Evolutionary conservation across 2,113 vertebrate genomes (phyloP), one percentile per base, ranked within the genome.

Genomic region (Rhinolophus ferrumequinum): DNA sequence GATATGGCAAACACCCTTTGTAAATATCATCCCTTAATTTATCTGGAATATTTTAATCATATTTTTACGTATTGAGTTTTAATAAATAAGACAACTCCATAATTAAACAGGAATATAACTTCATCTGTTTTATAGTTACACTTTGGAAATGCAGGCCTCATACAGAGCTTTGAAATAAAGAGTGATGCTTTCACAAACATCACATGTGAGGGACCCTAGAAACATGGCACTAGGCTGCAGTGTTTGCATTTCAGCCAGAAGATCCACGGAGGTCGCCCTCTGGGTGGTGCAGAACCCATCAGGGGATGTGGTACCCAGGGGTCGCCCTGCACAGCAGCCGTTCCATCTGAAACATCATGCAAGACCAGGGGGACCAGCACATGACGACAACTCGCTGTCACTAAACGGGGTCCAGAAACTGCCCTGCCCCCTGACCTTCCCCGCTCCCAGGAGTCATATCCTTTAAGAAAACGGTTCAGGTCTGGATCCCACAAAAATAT

Each of bases 301-400:
- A 30, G 5, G 8, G 15, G 3, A 1, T 0, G 33, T 0, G 16
- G 50, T 19, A 3, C 3, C 22, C 1, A 44, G 9, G 44, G 13
- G 3, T n/a, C 8, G 2, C 12, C 3, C 38, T 3, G 15, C 35
- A 28, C 64, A 28, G 18, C 10, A 66, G 38, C 8, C 7, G 13
- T 3, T 1, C 44, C 62, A 0, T 6, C 56, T 0, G 0, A n/a
- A 38, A 5, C 10, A 3, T 41, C 92, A 0, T 14, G 2, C 3
- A 1, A 47, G 80, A 3, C 33, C 4, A 41, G 16, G 41, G 0
- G 28, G 22, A 2, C 52, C 8, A 0, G 33, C 28, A 3, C 13
- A 0, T 0, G 1, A 12, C 6, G 9, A 70, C n/a, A 10, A 30
- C 38, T n/a, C 12, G 0, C n/a, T 12, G 15, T 4, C 1, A 50